phyloP scores from a whole-genome alignment of 2,113 vertebrate species.

The Phaetusa simplex region DNA sequence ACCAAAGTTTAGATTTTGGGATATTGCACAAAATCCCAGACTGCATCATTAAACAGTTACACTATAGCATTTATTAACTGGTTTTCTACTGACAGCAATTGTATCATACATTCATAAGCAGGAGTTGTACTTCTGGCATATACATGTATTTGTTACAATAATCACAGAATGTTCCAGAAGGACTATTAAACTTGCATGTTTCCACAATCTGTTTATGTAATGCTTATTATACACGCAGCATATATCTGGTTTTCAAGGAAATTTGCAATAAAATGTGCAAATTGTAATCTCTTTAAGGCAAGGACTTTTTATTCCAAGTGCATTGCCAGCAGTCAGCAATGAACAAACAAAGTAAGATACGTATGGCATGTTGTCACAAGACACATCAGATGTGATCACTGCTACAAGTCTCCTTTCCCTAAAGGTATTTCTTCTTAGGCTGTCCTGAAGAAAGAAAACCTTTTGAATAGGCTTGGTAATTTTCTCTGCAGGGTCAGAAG shows the following conservation, averaged over 20 bases:
- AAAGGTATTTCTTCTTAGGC: slow-evolving; percentile 6
- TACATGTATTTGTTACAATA: background rate
- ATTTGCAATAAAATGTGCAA: slow-evolving; percentile 19
- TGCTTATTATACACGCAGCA: background rate
- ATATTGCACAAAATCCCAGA: background rate
- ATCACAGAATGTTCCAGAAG: background rate
- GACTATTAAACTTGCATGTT: slow-evolving; percentile 5
- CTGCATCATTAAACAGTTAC: background rate
- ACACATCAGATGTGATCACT: background rate
- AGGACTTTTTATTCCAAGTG: background rate
- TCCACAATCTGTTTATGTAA: slow-evolving; percentile 26
- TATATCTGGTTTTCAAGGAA: slow-evolving; percentile 13
- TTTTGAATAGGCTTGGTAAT: background rate
- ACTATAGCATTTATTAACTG: background rate
- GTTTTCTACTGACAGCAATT: background rate
- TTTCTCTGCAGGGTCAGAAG: slow-evolving; percentile 32
- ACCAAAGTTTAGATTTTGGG: background rate
- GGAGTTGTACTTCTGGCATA: background rate
- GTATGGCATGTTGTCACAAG: background rate
- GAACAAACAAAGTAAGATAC: background rate
- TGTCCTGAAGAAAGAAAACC: background rate
- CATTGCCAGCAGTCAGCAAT: background rate
- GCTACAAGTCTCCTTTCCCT: background rate
- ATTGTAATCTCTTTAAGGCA: background rate
- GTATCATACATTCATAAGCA: background rate